Evolutionary conservation across 2,888 invertebrate genomes (phyloP).

Genomic region (Aradus depressus): DNA sequence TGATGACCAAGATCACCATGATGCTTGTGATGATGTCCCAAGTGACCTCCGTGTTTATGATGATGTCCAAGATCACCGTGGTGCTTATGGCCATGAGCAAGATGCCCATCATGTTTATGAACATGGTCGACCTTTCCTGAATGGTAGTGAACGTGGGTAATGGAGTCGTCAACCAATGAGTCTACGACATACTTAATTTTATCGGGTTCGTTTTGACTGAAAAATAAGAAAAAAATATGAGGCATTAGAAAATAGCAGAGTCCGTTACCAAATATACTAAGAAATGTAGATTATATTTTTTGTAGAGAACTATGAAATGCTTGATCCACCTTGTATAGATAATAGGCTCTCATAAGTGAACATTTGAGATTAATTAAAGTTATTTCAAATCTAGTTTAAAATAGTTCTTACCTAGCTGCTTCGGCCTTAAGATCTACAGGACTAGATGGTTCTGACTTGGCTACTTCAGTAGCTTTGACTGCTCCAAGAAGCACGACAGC

Average conservation of each 20-base stretch:
- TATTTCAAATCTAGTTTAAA: too few species aligned
- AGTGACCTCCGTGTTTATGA: slow-evolving; percentile 20
- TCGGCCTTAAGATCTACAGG: slow-evolving; percentile 4
- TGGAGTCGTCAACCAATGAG: slow-evolving; percentile 12
- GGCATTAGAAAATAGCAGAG: too few species aligned
- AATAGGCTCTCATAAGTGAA: too few species aligned
- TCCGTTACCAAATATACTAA: too few species aligned
- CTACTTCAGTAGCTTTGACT: not conserved
- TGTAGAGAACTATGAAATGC: too few species aligned
- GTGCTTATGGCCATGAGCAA: slow-evolving; percentile 16
- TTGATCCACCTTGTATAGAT: too few species aligned
- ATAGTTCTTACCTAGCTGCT: too few species aligned
- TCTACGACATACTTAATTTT: slow-evolving; percentile 1
- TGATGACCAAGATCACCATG: slow-evolving; percentile 22
- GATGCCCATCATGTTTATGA: slow-evolving; percentile 17
- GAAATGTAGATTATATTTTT: too few species aligned
- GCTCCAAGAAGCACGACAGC: not conserved
- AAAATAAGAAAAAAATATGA: not conserved
- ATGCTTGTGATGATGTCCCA: slow-evolving; percentile 23
- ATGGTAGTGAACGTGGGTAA: slow-evolving; percentile 15
- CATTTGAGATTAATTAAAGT: too few species aligned
- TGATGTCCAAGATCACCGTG: slow-evolving; percentile 23
- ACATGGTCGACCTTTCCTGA: slow-evolving; percentile 12
- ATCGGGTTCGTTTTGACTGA: not conserved
- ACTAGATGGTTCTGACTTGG: not conserved